These are phyloP conservation scores for Drosophila infuscata DNA, from an alignment of 2,888 invertebrate species.

Conservation along the genomic window DNA sequence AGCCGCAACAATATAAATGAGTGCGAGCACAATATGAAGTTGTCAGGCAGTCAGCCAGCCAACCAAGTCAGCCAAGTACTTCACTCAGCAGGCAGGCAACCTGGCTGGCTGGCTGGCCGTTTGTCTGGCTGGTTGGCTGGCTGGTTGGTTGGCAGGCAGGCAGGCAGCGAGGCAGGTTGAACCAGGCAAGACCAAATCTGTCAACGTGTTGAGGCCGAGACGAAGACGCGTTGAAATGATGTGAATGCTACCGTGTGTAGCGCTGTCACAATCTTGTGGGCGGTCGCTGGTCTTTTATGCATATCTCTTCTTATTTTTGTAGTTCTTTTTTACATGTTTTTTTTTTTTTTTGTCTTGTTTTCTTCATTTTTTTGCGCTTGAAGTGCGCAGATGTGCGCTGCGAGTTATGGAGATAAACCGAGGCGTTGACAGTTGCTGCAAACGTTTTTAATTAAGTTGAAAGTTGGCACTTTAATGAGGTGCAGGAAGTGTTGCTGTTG, in stretches of 20 bases:
- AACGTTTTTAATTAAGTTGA: slow-evolving; percentile 77
- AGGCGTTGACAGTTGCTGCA: slow-evolving; percentile 77
- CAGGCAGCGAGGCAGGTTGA: slow-evolving; percentile 57
- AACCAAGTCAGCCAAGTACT: slow-evolving; percentile 40
- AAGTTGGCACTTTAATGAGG: slow-evolving; percentile 72
- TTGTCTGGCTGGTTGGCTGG: slow-evolving; percentile 39
- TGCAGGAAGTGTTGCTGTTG: slow-evolving; percentile 64
- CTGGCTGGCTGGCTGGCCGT: slow-evolving; percentile 18
- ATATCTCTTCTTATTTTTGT: slow-evolving; percentile 39
- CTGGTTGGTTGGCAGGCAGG: slow-evolving; percentile 64
- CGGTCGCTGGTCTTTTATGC: slow-evolving; percentile 76
- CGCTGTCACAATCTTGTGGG: slow-evolving; percentile 73
- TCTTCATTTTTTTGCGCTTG: slow-evolving; percentile 33
- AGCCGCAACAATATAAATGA: slow-evolving; percentile 63
- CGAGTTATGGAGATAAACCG: slow-evolving; percentile 74
- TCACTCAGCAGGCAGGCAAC: slow-evolving; percentile 34
- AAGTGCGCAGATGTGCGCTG: slow-evolving; percentile 65
- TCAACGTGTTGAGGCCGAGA: slow-evolving; percentile 65
- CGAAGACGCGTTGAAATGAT: slow-evolving; percentile 62
- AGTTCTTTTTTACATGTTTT: slow-evolving; percentile 1
- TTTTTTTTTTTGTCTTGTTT: slow-evolving; percentile 33
- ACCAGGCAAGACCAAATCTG: slow-evolving; percentile 75
- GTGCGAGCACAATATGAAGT: slow-evolving; percentile 73
- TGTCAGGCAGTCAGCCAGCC: slow-evolving; percentile 62
- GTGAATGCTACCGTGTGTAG: slow-evolving; percentile 62